Evolutionary conservation across 2,888 invertebrate genomes (phyloP), one percentile per base, ranked within the genome.

Genomic region (Parnassius apollo): DNA sequence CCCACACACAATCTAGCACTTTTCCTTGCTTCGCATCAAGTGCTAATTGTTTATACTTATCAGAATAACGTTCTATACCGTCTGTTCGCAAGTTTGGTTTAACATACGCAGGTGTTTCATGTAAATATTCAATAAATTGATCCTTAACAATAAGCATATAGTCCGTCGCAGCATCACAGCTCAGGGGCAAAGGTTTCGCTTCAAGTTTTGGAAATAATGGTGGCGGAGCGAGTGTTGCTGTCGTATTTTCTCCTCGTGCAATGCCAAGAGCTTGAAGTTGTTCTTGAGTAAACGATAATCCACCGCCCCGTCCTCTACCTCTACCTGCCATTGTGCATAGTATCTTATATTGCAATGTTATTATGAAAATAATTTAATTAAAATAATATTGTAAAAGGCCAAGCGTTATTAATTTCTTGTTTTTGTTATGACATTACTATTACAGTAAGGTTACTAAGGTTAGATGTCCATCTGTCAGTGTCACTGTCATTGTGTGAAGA

Each of bases 101-200:
- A 10, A 94, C 92, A 73, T 92, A 93, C 9, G 93, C 93, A 1
- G 94, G 93, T 0, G 96, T 95, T 62, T 95, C 94, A 61, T 94
- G 93, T 86, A 95, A 93, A 71, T 93, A 94, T 68, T 95, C 95
- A 10, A 95, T 92, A 71, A 94, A 96, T 71, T 95, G 95, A 72
- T 95, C 95, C 75, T 95, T 95, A 66, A 96, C 92, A 52, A 95
- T 93, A 11, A 95, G 83, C 81, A 95, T 93, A 75, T 96, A 96
- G 70, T 94, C 95, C 25, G 94, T 92, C 45, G 95, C 93, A 9
- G 93, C 88, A 52, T 93, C 93, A 57, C 83, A 88, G 71, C 83
- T 85, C 25, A 94, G 70, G 0, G 90, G 88, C 13, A 93, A 82
- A 0, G 94, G 94, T 69, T 93, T 93, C 1, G 89, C 86, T 71